Evolutionary conservation across 1,140 invertebrate species (phyloP), one percentile per base, ranked within the genome.

Genomic region (Rhynchophorus ferrugineus): DNA sequence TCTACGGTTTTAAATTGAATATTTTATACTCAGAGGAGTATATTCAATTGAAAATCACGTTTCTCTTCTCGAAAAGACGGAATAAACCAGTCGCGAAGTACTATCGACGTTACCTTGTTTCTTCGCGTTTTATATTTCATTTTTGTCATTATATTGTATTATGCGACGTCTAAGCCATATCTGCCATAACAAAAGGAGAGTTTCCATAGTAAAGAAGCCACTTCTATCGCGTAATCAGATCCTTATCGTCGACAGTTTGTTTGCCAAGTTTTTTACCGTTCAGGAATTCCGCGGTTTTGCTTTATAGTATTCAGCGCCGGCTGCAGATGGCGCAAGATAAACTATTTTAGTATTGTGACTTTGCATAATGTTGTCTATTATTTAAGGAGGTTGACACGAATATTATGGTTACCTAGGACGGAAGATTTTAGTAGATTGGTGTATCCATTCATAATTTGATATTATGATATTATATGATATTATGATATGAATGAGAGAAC

Each of bases 221-320:
- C 38, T 41, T 41, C 16, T 41, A 41, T 41, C 38, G 38, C 38
- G 38, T 17, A 41, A 41, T 41, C 38, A 41, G 38, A 41, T 41
- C 38, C 38, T 41, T 41, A 41, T 41, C 38, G n/a, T 11, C n/a
- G 17, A 18, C 20, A 20, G 38, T 41, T 41, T 41, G 38, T 41
- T 41, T 41, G 38, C 38, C 24, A 29, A 29, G 5, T 29, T 6
- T 29, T 5, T 29, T 29, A 29, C 24, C 24, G 24, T 29, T 29
- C 24, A 29, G 24, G 11, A 5, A 29, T 29, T 29, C 24, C 11
- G 5, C 24, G 24, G 5, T 11, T 5, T 29, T 29, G 11, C 5
- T 29, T 5, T 29, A 29, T 29, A 29, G 11, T 6, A 29, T 29
- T 29, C 24, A 11, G 24, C n/a, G 11, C 11, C 11, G 24, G 24